These are phyloP conservation scores for Gymnoscopelus microlampas DNA, from an alignment of 2,797 vertebrate species.

Conservation along the genomic window DNA sequence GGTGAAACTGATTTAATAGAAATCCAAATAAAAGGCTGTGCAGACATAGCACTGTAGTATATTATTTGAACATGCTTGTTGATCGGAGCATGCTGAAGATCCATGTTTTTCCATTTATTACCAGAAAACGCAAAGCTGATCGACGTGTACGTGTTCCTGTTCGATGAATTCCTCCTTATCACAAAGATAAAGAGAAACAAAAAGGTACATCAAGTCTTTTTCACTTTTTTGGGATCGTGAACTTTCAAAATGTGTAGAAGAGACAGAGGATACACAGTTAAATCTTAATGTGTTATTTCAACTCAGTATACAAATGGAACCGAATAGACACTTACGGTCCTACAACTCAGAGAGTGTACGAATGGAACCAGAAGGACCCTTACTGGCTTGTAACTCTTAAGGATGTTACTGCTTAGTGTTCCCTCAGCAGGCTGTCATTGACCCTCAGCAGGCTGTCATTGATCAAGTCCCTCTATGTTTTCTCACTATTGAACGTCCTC, in stretches of 20 bases:
- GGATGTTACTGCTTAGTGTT: too few relatives aligned
- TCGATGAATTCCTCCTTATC: slow-evolving; percentile 92
- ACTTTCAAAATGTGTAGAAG: not conserved
- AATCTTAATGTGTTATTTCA: too few relatives aligned
- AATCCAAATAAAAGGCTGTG: too few relatives aligned
- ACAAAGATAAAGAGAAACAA: slow-evolving; percentile 91
- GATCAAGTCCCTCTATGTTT: not conserved
- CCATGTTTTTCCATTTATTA: slow-evolving; percentile 20
- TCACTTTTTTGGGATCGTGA: not conserved
- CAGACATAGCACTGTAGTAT: not conserved
- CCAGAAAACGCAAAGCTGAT: slow-evolving; percentile 86
- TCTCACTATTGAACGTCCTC: too few relatives aligned
- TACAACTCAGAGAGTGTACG: too few relatives aligned
- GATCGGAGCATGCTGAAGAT: not conserved
- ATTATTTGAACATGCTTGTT: not conserved
- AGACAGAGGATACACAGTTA: not conserved
- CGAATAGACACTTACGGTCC: too few relatives aligned
- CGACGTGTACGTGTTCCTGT: slow-evolving; percentile 91
- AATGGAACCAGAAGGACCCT: too few relatives aligned
- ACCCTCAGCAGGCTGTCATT: not conserved
- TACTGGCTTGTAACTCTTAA: too few relatives aligned
- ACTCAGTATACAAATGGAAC: too few relatives aligned
- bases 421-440: not conserved
- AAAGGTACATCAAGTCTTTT: slow-evolving; percentile 77
- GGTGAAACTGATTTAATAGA: slow-evolving; percentile 69